phyloP scores from a whole-genome alignment of 2,797 vertebrate species.

The Sphenodon punctatus region DNA sequence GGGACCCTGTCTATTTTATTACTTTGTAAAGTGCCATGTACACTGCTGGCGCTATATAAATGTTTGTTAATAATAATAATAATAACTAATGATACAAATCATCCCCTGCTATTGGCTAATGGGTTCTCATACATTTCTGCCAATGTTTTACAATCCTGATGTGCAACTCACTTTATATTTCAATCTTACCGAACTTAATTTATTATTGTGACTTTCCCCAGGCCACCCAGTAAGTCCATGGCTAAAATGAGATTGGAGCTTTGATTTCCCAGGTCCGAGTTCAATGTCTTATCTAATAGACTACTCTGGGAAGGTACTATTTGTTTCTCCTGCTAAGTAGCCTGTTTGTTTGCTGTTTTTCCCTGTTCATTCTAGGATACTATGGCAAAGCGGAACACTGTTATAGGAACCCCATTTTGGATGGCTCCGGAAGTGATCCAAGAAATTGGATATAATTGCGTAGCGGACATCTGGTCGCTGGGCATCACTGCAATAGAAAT shows the following conservation, averaged over 20 bases:
- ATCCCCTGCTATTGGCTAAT: not conserved
- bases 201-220: no score
- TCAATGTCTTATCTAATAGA: no score
- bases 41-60: no score
- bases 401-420: constrained; percentile 97
- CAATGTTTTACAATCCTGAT: not conserved
- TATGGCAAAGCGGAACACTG: constrained; percentile 96
- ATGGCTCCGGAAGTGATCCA: constrained; percentile 98
- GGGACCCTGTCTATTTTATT: no score
- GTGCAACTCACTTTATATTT: accelerated
- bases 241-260: no score
- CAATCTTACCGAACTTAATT: not conserved
- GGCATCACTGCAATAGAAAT: constrained; percentile 96
- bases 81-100: no score
- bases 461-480: constrained; percentile 96
- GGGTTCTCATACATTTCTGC: not conserved
- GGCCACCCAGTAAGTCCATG: no score
- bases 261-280: no score
- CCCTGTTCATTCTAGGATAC: constrained; percentile 83
- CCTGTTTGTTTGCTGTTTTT: not conserved
- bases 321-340: not conserved
- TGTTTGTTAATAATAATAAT: no score
- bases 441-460: constrained; percentile 96
- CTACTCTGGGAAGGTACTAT: no score
- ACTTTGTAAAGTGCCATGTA: no score